Base-by-base conservation (phyloP, 2,113 vertebrate genomes). In the Coryphaenoides rupestris region DNA sequence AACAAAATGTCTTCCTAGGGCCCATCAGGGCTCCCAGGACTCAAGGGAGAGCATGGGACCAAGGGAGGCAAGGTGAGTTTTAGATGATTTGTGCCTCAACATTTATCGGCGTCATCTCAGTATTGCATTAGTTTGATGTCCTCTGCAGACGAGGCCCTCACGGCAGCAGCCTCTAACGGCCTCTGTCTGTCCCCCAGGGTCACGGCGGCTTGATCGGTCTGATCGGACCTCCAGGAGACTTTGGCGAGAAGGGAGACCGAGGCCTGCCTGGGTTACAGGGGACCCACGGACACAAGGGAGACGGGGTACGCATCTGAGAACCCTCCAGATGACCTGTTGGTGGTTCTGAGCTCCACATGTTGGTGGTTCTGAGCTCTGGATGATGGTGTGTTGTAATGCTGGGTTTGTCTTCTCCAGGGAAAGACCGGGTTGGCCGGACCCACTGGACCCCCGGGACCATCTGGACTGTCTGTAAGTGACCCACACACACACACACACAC, bases 221-320 rank as follows among this genome's bases (percentile, higher is more conserved):
- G 49, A 89, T 97, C 0, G 95, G 95, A 0, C 92, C 92, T 1
- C 92, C 95, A 0, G 95, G 95, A 64, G 95, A 97, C 59, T 74
- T 84, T n/a, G 95, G 95, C 1, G 95, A 97, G 84, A 96, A 97
- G 75, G 95, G 95, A 33, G 95, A 98, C 74, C 85, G 83, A 69
- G 95, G 95, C 0, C 84, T 95, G 16, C 93, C 94, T 0, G 95
- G 95, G 21, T 82, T 67, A 60, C 91, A 95, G 80, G 95, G 95
- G 5, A 66, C 82, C 60, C 89, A 63, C 0, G 95, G 95, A 50
- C 68, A 90, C 58, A 93, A 93, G 85, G 95, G 95, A 89, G 94
- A 97, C 7, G 65, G 66, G 14, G 95, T 97, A 80, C 75, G 26
- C 89, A 21, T 22, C 89, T 3, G 9, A 22, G 12, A 7, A 55